phyloP scores from a whole-genome alignment of 2,888 invertebrate species.

The Lysandra coridon region DNA sequence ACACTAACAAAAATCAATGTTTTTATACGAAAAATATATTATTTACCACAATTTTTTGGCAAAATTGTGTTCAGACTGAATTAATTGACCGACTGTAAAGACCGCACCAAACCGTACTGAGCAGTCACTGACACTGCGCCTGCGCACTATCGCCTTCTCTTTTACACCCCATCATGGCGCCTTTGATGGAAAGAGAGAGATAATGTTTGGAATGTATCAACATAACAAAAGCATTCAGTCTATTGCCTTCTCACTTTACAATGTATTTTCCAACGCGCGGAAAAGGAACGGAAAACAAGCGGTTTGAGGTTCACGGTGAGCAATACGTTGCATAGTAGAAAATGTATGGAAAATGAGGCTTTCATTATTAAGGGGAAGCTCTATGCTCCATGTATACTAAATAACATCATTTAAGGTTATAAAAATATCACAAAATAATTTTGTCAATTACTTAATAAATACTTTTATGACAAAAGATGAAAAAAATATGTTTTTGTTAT shows the following conservation, averaged over 20 bases:
- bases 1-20: not conserved
- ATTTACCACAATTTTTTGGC: not conserved
- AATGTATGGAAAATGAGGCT: slow-evolving; percentile 70
- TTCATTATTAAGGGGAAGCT: slow-evolving; percentile 63
- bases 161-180: slow-evolving; percentile 47
- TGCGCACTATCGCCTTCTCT: slow-evolving; percentile 63
- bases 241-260: slow-evolving; percentile 55
- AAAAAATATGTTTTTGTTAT: not conserved
- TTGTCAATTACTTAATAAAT: too few relatives aligned
- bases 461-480: not conserved
- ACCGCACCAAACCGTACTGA: slow-evolving; percentile 63
- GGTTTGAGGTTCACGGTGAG: slow-evolving; percentile 62
- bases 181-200: slow-evolving; percentile 52
- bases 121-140: slow-evolving; percentile 77
- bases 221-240: slow-evolving; percentile 55
- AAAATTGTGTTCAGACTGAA: slow-evolving; percentile 37
- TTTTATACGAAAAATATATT: not conserved
- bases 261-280: slow-evolving; percentile 45
- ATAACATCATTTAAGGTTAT: too few relatives aligned
- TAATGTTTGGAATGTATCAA: slow-evolving; percentile 64
- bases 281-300: slow-evolving; percentile 52
- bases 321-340: slow-evolving; percentile 58
- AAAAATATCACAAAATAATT: too few relatives aligned
- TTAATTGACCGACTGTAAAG: slow-evolving; percentile 46
- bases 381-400: slow-evolving; percentile 27